Evolutionary conservation across 35 echinoderm and acorn worm species (phyloP), one percentile per base, ranked within the genome.

Genomic region (Patiria miniata): DNA sequence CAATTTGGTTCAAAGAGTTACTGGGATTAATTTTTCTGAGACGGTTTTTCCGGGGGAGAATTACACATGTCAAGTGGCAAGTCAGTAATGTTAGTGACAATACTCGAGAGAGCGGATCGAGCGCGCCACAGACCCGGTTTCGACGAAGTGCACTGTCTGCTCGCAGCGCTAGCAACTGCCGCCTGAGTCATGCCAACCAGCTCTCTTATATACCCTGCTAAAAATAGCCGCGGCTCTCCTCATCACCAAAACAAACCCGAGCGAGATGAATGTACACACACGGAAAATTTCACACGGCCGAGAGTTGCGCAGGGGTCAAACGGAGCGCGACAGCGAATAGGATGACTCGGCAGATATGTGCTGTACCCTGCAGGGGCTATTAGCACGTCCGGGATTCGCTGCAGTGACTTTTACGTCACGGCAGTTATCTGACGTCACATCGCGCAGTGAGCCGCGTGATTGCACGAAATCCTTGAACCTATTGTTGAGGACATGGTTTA

Each of bases 161-260:
- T 26, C 23, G 26, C 65, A 12, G 34, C 19, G 29, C 65, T 32
- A 30, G 10, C 65, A 36, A 73, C 65, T 73, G 34, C 65, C 7
- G 29, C 23, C 53, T 84, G 82, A 84, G 52, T 84, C 82, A 82
- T 23, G 1, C 12, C 29, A 19, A 18, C 54, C n/a, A 19, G 23
- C 5, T 33, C 52, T 53, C 80, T 84, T 84, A 84, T 84, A 84
- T 84, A 84, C 82, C 82, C 2, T 36, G 26, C 82, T 51, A 84
- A 84, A 84, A 84, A 84, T 84, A 84, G 82, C 82, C 2, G 23
- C 53, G 52, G 33, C 80, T 34, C 23, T 84, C 53, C 65, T 53
- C 82, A n/a, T n/a, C n/a, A 84, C 82, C 82, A 84, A 65, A 84
- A 84, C 82, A 84, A 84, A 60, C 54, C 54, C 16, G 22, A 39